Evolutionary conservation across 2,888 invertebrate species (phyloP), one percentile per base, ranked within the genome.

Genomic region (Hydrotaea diabolus): DNA sequence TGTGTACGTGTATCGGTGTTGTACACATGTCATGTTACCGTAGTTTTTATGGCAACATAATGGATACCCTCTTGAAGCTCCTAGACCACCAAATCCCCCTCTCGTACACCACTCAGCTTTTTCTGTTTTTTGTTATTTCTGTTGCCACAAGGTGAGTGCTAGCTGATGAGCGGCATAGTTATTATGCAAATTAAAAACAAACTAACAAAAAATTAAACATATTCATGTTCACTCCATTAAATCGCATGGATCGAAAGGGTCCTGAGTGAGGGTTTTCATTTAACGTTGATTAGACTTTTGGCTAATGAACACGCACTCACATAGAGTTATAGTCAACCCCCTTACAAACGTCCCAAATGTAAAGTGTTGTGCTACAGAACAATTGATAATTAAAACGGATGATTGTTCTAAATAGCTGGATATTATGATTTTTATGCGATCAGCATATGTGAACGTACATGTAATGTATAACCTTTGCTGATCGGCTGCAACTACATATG

Each of bases 141-240:
- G n/a, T n/a, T n/a, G n/a, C n/a, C n/a, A n/a, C n/a, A n/a, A n/a
- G n/a, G n/a, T n/a, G n/a, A n/a, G n/a, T n/a, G n/a, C n/a, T n/a
- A n/a, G 36, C 13, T 55, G 11, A 15, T 1, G 15, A 77, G 69
- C 59, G 57, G 71, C 62, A 78, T 82, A 79, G 73, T 80, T 87
- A 86, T 88, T 90, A 89, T 90, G 90, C 85, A 89, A 89, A 87
- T 88, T 89, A 86, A 87, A 49, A 74, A 59, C 73, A 53, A 66
- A 26, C 72, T 59, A 13, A 23, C 66, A 66, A 49, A 11, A n/a
- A 26, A 55, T 11, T n/a, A 69, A 23, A 59, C 23, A 59, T 5
- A 2, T 59, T 59, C 26, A 59, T 26, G 26, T 59, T 39, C 9
- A 9, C 39, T 39, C 11, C 11, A 2, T 31, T 17, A 31, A 36